A percentile compares a stretch with the other conserved stretches of the same genome.
phyloP scores from a whole-genome alignment of 2,888 invertebrate species.

The Choreutis nemorana region DNA sequence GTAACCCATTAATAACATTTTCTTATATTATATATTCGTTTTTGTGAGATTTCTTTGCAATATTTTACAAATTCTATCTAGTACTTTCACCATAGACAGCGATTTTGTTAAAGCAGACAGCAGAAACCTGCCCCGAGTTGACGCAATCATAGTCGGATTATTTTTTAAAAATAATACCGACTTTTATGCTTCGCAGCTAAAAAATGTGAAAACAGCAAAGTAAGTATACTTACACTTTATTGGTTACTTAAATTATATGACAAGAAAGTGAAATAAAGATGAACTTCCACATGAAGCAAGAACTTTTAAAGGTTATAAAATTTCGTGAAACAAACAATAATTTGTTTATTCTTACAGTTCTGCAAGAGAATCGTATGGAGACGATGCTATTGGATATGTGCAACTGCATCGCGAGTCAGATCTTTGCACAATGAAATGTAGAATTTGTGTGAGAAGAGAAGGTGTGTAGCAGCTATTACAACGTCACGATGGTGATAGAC shows the following conservation, averaged over 20 bases:
- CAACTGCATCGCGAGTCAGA: neutral
- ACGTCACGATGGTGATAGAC: slow-evolving; percentile 5
- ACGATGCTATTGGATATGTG: slow-evolving; percentile 6
- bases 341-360: too few species aligned
- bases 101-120: slow-evolving; percentile 3
- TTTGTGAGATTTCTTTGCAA: neutral
- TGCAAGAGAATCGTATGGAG: slow-evolving; percentile 3
- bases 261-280: neutral
- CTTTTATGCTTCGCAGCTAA: slow-evolving; percentile 2
- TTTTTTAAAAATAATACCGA: slow-evolving; percentile 4
- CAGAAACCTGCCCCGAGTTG: slow-evolving; percentile 2
- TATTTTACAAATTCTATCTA: neutral
- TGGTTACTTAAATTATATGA: neutral
- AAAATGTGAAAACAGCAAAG: slow-evolving; percentile 1
- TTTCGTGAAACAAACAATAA: too few species aligned
- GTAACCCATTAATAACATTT: neutral
- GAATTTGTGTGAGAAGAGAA: slow-evolving; percentile 5
- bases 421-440: slow-evolving; percentile 2
- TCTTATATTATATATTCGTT: neutral
- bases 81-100: neutral
- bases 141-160: slow-evolving; percentile 1
- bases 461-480: slow-evolving; percentile 5
- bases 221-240: neutral
- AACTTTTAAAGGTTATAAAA: neutral
- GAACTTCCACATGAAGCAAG: neutral